Evolutionary conservation across 1,140 invertebrate species (phyloP).

Genomic region (Bombus pascuorum): DNA sequence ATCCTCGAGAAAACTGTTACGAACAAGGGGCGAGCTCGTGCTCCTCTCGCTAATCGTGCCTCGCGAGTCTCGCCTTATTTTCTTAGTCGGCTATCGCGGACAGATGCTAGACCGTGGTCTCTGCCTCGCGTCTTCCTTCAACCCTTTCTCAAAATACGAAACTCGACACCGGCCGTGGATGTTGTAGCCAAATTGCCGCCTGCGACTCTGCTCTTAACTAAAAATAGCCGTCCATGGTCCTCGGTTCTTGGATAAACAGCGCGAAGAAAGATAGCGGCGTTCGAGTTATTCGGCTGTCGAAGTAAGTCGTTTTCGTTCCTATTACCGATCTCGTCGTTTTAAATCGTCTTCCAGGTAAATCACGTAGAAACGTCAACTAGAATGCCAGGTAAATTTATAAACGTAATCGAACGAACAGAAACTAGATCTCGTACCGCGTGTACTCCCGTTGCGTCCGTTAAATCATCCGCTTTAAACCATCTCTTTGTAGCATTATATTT

Average conservation of each 20-base stretch:
- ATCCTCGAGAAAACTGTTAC: conserved; percentile 73
- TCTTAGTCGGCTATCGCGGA: conserved; percentile 68
- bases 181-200: background rate
- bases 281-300: rapidly evolving
- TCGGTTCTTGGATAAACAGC: background rate
- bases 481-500: too few species aligned
- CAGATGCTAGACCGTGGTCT: conserved; percentile 64
- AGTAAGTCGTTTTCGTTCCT: too few species aligned
- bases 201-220: background rate
- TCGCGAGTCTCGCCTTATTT: conserved; percentile 67
- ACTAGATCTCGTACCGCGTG: too few species aligned
- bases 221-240: background rate
- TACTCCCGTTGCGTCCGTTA: too few species aligned
- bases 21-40: conserved; percentile 43
- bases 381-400: too few species aligned
- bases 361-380: rapidly evolving
- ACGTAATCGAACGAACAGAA: too few species aligned
- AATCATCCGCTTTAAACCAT: too few species aligned
- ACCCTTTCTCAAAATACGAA: conserved; percentile 73
- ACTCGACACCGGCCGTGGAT: conserved; percentile 54
- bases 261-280: too few species aligned
- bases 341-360: too few species aligned
- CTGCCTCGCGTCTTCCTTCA: conserved; percentile 20
- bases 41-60: conserved; percentile 65
- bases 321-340: too few species aligned